Evolutionary conservation across 2,797 vertebrate genomes (phyloP).

Genomic region (Hylomyscus alleni): DNA sequence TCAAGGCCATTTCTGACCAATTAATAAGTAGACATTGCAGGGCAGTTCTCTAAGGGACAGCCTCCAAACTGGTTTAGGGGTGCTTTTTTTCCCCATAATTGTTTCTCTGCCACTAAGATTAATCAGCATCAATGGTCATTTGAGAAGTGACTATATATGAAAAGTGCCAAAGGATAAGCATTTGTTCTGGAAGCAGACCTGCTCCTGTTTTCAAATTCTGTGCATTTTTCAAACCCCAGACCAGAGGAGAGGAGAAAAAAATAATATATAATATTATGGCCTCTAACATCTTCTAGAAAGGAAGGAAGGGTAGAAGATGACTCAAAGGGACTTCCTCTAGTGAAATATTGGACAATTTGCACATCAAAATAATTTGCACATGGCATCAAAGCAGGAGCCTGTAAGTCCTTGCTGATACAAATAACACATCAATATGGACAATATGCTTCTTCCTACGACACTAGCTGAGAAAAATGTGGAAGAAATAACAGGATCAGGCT

Average conservation of each 20-base stretch:
- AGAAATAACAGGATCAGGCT: background rate
- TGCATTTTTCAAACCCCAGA: constrained; percentile 11
- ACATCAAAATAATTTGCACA: constrained; percentile 26
- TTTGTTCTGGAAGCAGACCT: constrained; percentile 27
- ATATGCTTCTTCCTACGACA: constrained; percentile 12
- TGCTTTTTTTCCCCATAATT: background rate
- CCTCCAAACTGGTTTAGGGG: background rate
- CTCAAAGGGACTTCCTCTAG: background rate
- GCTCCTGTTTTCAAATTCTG: constrained; percentile 18
- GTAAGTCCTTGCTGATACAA: background rate
- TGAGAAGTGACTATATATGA: constrained; percentile 44
- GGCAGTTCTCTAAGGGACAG: background rate
- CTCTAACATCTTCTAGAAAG: constrained; percentile 25
- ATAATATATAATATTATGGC: background rate
- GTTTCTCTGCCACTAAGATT: background rate
- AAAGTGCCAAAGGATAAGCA: constrained; percentile 11
- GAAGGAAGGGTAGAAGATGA: background rate
- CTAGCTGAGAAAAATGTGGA: constrained; percentile 9
- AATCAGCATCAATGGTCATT: background rate
- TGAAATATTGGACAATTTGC: background rate
- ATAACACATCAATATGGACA: constrained; percentile 12
- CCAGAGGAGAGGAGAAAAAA: background rate
- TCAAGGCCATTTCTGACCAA: background rate
- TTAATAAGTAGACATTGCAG: background rate
- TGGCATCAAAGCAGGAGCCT: background rate